Conservation (phyloP, 2,888 invertebrate genomes). For the Trichacis sp. region DNA sequence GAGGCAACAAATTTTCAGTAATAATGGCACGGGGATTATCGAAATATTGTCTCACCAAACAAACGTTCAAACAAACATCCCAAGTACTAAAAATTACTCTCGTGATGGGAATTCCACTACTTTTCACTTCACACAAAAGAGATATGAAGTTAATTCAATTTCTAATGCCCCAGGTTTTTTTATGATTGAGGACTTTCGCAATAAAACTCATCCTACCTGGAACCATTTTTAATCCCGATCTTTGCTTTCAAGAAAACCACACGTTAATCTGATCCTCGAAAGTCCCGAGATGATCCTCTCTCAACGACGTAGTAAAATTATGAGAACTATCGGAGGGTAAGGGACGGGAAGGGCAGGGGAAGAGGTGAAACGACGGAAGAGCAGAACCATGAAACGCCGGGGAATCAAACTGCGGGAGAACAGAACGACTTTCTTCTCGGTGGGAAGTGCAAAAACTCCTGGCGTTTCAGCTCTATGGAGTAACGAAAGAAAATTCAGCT, state of each 20-base stretch:
- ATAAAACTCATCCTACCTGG: neutral
- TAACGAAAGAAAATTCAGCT: slow-evolving; percentile 24
- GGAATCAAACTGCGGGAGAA: slow-evolving; percentile 27
- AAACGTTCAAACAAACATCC: no score
- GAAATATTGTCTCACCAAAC: no score
- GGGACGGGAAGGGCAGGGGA: neutral
- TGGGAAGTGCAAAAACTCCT: slow-evolving; percentile 22
- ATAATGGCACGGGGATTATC: no score
- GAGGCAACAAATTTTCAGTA: no score
- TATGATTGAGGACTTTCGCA: neutral
- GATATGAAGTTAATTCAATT: no score
- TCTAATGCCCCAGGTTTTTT: neutral
- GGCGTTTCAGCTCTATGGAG: slow-evolving; percentile 17
- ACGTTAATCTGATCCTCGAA: neutral
- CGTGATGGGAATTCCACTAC: no score
- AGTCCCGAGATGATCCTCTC: neutral
- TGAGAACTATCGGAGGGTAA: slow-evolving; percentile 10
- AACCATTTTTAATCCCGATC: neutral
- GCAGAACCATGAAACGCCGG: slow-evolving; percentile 10
- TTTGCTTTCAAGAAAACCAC: neutral
- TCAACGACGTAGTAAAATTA: neutral
- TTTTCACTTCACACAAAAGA: no score
- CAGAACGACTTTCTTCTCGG: slow-evolving; percentile 25
- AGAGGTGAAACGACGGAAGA: neutral
- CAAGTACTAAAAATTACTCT: no score